These are phyloP conservation scores for Channa striata DNA, from an alignment of 2,797 vertebrate species.

Conservation along the genomic window DNA sequence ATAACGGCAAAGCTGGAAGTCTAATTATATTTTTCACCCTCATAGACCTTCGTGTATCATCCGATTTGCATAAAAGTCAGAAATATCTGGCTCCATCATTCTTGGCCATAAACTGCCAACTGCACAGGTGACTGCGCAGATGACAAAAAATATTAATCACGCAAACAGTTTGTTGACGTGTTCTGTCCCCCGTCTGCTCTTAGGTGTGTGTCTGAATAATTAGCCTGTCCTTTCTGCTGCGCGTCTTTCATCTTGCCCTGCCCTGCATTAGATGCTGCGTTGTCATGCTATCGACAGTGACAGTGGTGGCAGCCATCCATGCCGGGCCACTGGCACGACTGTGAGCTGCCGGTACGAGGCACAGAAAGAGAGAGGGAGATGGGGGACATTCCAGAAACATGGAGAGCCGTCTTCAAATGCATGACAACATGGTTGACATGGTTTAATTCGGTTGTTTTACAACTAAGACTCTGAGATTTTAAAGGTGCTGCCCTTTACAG, in stretches of 20 bases:
- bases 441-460: conserved; percentile 36
- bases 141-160: conserved; percentile 78
- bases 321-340: conserved; percentile 69
- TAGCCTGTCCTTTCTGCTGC: conserved; percentile 72
- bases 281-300: conserved; percentile 73
- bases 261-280: conserved; percentile 66
- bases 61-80: conserved; percentile 68
- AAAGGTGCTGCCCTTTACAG: conserved; percentile 29
- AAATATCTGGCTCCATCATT: conserved; percentile 55
- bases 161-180: conserved; percentile 77
- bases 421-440: conserved; percentile 1
- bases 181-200: conserved; percentile 69
- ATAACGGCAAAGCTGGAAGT: conserved; percentile 57
- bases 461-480: conserved; percentile 15
- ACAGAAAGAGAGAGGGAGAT: conserved; percentile 22
- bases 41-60: conserved; percentile 41
- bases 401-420: conserved; percentile 31
- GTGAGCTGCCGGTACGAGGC: conserved; percentile 59
- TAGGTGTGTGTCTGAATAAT: conserved; percentile 81
- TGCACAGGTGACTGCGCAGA: conserved; percentile 64
- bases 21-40: conserved; percentile 67
- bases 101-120: conserved; percentile 57
- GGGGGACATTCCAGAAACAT: conserved; percentile 38
- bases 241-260: conserved; percentile 69
- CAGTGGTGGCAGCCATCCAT: conserved; percentile 73